Evolutionary conservation across 2,113 vertebrate species (phyloP), one percentile per base, ranked within the genome.

Genomic region (Amblyopsis rosae): DNA sequence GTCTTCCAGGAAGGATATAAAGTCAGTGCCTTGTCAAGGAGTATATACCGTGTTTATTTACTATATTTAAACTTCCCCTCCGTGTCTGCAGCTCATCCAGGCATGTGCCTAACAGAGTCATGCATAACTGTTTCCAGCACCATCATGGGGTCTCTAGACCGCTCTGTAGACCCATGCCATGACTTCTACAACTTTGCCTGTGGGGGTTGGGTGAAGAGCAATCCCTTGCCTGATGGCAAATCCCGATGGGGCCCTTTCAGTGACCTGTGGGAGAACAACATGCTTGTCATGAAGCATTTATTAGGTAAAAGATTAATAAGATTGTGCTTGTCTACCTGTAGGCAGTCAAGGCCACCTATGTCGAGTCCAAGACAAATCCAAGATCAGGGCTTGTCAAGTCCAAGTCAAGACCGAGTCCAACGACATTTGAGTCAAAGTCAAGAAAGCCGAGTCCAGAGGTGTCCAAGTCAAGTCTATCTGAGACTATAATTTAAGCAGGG

Each of bases 161-260:
- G 82, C 7, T 72, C 93, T 0, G 92, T 96, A 33, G 94, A 98
- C 77, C 98, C 98, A 67, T 99, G 98, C 0, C 91, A 98, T 12
- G 96, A 99, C 81, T 99, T 99, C 84, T 99, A 97, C 82, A 84
- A 88, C 87, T 99, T 95, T 0, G 94, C 98, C 54, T 99, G 98
- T 0, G 97, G 98, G 0, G 96, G 97, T 12, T 99, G 98, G 98
- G 88, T 98, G 82, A 96, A 94, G 77, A 93, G 89, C 81, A 99
- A 99, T 83, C 96, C 96, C 0, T 92, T 98, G 9, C 96, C 97
- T 0, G 96, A 98, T 0, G 96, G 97, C 7, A 97, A 97, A 74
- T 97, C 96, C 0, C 95, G 98, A 84, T 98, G 96, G 96, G 96
- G 94, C 13, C 94, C 96, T 63, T 99, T 99, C 92, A 97, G 94